phyloP scores from a whole-genome alignment of 2,888 invertebrate genomes.

The Choreutis nemorana region DNA sequence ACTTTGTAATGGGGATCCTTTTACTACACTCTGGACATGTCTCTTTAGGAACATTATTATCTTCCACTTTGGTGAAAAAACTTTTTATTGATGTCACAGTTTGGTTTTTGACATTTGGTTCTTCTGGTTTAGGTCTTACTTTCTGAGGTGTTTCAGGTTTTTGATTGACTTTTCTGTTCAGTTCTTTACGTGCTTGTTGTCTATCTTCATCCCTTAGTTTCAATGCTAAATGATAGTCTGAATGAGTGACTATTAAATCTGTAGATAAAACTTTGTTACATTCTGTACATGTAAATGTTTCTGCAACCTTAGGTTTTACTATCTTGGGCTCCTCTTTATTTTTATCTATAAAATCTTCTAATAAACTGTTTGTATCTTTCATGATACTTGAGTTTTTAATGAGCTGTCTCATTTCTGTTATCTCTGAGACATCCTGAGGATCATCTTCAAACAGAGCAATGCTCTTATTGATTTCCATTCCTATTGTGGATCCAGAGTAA shows the following conservation, averaged over 20 bases:
- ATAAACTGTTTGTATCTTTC: too few relatives aligned
- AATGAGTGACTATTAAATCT: constrained; percentile 71
- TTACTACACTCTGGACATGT: constrained; percentile 76
- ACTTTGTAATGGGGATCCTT: constrained; percentile 65
- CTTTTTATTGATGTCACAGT: constrained; percentile 29
- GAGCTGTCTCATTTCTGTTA: constrained; percentile 38
- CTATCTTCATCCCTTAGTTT: constrained; percentile 69
- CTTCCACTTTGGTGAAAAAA: constrained; percentile 58
- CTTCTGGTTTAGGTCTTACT: constrained; percentile 11
- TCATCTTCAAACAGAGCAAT: constrained; percentile 51
- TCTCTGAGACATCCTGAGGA: constrained; percentile 28
- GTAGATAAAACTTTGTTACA: constrained; percentile 69
- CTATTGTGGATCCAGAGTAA: constrained; percentile 51
- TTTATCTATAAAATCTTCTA: too few relatives aligned
- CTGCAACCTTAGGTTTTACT: constrained; percentile 15
- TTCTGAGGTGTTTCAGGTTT: constrained; percentile 16
- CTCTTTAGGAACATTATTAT: constrained; percentile 33
- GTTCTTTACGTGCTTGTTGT: constrained; percentile 26
- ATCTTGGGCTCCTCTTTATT: constrained; percentile 12
- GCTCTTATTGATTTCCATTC: constrained; percentile 55
- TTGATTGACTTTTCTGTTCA: constrained; percentile 10
- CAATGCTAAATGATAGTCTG: constrained; percentile 78
- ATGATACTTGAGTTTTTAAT: constrained; percentile 29
- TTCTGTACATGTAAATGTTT: constrained; percentile 62
- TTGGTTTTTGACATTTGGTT: constrained; percentile 22